phyloP scores from a whole-genome alignment of 2,113 vertebrate species.

The Ascaphus truei region DNA sequence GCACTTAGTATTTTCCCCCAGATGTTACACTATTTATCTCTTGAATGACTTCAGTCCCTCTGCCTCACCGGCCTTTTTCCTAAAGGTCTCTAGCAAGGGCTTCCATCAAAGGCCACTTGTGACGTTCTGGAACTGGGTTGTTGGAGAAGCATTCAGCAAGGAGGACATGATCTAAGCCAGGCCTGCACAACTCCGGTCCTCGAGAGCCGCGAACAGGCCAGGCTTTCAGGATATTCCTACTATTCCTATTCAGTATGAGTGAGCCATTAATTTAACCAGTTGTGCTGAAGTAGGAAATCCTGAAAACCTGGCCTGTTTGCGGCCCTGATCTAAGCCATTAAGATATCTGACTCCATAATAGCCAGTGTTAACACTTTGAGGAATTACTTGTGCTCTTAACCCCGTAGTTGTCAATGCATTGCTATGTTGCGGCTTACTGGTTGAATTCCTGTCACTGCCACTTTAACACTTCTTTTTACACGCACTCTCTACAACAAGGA shows the following conservation, averaged over 20 bases:
- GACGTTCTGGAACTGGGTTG: neutral
- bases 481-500: neutral
- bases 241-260: no score
- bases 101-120: constrained; percentile 28
- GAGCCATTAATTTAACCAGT: no score
- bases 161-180: constrained; percentile 4
- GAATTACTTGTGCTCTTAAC: neutral
- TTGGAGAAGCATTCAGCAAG: neutral
- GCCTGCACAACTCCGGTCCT: no score
- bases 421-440: neutral
- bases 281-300: no score
- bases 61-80: constrained; percentile 1
- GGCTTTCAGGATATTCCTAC: no score
- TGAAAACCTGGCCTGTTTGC: no score
- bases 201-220: no score
- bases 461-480: neutral
- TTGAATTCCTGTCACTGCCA: neutral
- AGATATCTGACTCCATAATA: neutral
- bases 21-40: constrained; percentile 19
- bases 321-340: constrained; percentile 17
- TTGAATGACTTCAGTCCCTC: constrained; percentile 28
- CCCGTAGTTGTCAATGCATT: neutral
- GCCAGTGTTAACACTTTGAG: neutral
- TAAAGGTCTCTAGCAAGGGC: constrained; percentile 2
- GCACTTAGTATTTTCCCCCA: constrained; percentile 30